These are phyloP conservation scores for Chromoteleia sp. DNA, from an alignment of 2,888 invertebrate species.

Conservation along the genomic window DNA sequence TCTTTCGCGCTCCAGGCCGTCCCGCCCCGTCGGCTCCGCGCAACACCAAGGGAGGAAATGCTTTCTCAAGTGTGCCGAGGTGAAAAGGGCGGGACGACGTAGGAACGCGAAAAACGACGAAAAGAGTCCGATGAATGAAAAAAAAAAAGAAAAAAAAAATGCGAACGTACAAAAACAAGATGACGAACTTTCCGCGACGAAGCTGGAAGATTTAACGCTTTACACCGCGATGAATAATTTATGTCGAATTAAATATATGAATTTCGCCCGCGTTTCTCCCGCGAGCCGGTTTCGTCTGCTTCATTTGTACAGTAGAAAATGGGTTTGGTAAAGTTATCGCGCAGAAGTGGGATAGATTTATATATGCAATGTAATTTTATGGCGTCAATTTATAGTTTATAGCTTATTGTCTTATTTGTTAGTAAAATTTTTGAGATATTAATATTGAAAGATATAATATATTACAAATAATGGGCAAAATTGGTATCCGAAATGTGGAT, in stretches of 20 bases:
- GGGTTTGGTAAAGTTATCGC: not conserved
- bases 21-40: conserved; percentile 67
- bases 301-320: conserved; percentile 1
- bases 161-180: conserved; percentile 39
- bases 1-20: conserved; percentile 75
- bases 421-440: too few relatives aligned
- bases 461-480: too few relatives aligned
- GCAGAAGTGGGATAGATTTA: conserved; percentile 29
- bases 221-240: conserved; percentile 61
- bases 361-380: conserved; percentile 19
- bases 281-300: conserved; percentile 1
- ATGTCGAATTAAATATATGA: conserved; percentile 64
- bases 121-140: conserved; percentile 44
- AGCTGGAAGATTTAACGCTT: conserved; percentile 52
- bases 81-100: conserved; percentile 64
- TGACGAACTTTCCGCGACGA: conserved; percentile 52
- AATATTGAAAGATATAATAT: too few relatives aligned
- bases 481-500: too few relatives aligned
- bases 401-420: conserved; percentile 1
- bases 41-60: conserved; percentile 77
- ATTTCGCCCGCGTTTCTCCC: conserved; percentile 37
- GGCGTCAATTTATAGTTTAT: conserved; percentile 27
- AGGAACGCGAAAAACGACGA: conserved; percentile 64
- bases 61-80: conserved; percentile 78
- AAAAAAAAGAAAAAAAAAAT: not conserved